phyloP scores from a whole-genome alignment of 2,797 vertebrate species.

The Peromyscus eremicus region DNA sequence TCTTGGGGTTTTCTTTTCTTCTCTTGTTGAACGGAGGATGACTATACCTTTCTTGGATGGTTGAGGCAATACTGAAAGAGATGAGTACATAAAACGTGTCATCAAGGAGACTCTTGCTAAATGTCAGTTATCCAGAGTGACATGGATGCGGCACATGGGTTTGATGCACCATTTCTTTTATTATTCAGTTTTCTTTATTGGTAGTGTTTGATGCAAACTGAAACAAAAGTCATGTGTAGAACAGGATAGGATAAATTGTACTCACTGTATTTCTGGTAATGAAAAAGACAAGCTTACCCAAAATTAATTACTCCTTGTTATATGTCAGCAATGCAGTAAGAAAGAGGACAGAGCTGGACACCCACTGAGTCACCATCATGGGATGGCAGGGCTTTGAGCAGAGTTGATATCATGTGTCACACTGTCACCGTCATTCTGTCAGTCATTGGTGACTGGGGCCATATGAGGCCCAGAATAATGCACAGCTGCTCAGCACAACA shows the following conservation, averaged over 20 bases:
- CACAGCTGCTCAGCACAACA: slow-evolving; percentile 83
- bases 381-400: slow-evolving; percentile 83
- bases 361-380: slow-evolving; percentile 84
- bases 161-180: background rate
- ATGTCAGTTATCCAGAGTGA: background rate
- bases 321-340: slow-evolving; percentile 81
- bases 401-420: slow-evolving; percentile 82
- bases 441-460: slow-evolving; percentile 85
- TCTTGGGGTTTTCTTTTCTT: slow-evolving; percentile 48
- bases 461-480: slow-evolving; percentile 84
- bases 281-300: slow-evolving; percentile 79
- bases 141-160: background rate
- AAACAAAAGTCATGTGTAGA: slow-evolving; percentile 78
- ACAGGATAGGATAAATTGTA: slow-evolving; percentile 75
- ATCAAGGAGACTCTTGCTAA: background rate
- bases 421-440: slow-evolving; percentile 84
- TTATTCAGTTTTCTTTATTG: slow-evolving; percentile 62
- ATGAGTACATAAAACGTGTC: background rate
- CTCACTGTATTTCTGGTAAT: slow-evolving; percentile 82
- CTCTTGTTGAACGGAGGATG: background rate
- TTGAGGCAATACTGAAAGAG: background rate
- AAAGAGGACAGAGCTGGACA: slow-evolving; percentile 83
- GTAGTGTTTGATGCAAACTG: slow-evolving; percentile 72
- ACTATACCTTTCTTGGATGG: slow-evolving; percentile 11
- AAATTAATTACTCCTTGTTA: slow-evolving; percentile 86